Evolutionary conservation across 2,797 vertebrate genomes (phyloP).

Genomic region (Betta splendens): DNA sequence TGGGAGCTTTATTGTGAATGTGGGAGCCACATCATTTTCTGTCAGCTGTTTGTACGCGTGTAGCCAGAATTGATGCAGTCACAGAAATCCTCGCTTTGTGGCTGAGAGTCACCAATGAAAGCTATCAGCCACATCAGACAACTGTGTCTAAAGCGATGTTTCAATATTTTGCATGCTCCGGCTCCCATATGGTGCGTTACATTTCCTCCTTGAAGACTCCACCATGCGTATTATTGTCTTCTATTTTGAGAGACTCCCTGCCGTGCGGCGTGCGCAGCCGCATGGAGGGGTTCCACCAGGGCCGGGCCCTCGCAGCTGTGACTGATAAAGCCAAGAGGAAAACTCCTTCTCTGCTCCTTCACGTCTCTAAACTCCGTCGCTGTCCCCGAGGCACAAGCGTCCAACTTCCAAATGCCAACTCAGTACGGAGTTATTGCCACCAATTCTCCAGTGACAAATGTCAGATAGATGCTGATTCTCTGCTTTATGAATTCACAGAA

Average conservation of each 20-base stretch:
- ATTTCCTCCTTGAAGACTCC: slow-evolving; percentile 61
- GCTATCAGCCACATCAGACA: slow-evolving; percentile 49
- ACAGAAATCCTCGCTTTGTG: slow-evolving; percentile 17
- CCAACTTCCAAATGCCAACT: slow-evolving; percentile 77
- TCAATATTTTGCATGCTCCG: slow-evolving; percentile 54
- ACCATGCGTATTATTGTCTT: slow-evolving; percentile 80
- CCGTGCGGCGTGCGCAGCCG: slow-evolving; percentile 46
- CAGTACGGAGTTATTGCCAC: slow-evolving; percentile 71
- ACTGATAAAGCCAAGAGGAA: slow-evolving; percentile 61
- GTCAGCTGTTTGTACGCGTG: slow-evolving; percentile 1
- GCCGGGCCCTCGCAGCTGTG: slow-evolving; percentile 62
- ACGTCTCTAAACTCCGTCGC: slow-evolving; percentile 52
- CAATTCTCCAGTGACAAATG: slow-evolving; percentile 72
- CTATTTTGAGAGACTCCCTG: slow-evolving; percentile 75
- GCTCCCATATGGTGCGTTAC: slow-evolving; percentile 60
- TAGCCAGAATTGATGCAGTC: slow-evolving; percentile 16
- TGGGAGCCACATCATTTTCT: slow-evolving; percentile 6
- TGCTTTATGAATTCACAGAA: slow-evolving; percentile 71
- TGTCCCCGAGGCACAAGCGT: slow-evolving; percentile 65
- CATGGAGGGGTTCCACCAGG: slow-evolving; percentile 60
- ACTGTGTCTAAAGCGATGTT: slow-evolving; percentile 57
- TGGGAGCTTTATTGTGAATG: slow-evolving; percentile 20
- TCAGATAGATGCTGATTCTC: slow-evolving; percentile 78
- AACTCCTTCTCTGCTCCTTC: slow-evolving; percentile 47
- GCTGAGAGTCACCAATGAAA: slow-evolving; percentile 33